Evolutionary conservation across 2,888 invertebrate species (phyloP), one percentile per base, ranked within the genome.

Genomic region (Synergus laeviventris): DNA sequence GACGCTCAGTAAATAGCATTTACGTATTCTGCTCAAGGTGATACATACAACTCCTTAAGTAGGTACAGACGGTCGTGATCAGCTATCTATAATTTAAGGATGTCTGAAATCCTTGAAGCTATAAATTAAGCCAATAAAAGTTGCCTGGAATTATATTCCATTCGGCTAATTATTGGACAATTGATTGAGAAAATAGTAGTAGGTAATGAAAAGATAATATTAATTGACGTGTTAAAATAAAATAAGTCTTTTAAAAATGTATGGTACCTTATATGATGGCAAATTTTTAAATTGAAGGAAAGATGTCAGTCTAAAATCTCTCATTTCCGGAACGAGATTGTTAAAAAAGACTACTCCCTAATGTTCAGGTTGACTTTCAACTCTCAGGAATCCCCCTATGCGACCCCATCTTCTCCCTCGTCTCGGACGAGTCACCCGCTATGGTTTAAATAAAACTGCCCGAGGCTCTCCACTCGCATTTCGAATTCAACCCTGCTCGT

Each of bases 371-470:
- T 70, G 70, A 70, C 70, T 70, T 70, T 70, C 70, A 70, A 70
- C 70, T 70, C 49, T 70, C 24, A 70, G 70, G 31, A 70, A 70
- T 45, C 31, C 45, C 16, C 31, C 70, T 24, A 31, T 66, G 24
- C 66, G 16, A 45, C 45, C 66, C 24, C 31, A 70, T 45, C 70
- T 49, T 49, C 31, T 49, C 42, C 66, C 42, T 66, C 39, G 42
- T 66, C 31, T 21, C 49, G 70, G 49, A 70, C 70, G 70, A 70
- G 70, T 70, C 42, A 70, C 70, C 70, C 70, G 66, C 75, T 75
- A 80, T 80, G 78, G 76, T 82, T 81, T 75, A 77, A 80, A 82
- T 82, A 81, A 80, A 82, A 82, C 75, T 78, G 78, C 82, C 82
- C 78, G 75, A 76, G 80, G 82, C 80, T 54, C 78, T 81, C 77